Conservation (phyloP, 2,888 invertebrate species). For the Drosophila prostipennis region DNA sequence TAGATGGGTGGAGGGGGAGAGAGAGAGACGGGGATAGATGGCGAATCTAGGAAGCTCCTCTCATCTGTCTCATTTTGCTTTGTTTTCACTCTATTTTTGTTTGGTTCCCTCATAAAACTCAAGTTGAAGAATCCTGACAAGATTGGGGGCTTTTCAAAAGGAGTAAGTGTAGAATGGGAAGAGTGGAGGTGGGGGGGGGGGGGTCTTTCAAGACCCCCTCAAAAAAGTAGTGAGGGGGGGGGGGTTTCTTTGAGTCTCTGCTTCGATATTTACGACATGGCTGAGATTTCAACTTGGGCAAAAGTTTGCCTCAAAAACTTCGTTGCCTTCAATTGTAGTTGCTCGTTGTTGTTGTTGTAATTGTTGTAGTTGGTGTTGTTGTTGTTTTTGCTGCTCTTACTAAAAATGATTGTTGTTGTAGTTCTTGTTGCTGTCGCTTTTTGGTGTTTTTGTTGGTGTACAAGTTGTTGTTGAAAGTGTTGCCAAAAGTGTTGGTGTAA, state of each 20-base stretch:
- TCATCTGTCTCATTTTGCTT: conserved; percentile 13
- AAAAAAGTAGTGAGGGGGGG: background rate
- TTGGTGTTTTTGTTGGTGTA: background rate
- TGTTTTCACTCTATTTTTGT: conserved; percentile 36
- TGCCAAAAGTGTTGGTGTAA: background rate
- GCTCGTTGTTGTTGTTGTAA: background rate
- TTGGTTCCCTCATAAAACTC: conserved; percentile 46
- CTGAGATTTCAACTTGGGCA: conserved; percentile 49
- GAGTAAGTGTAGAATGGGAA: background rate
- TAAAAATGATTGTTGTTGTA: background rate
- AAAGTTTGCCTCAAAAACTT: conserved; percentile 47
- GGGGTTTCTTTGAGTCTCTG: conserved; percentile 38
- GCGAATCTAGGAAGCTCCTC: background rate
- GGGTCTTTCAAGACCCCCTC: background rate
- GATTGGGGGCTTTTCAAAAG: background rate
- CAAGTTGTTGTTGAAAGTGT: background rate
- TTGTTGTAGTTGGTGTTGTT: background rate
- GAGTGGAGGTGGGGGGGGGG: background rate
- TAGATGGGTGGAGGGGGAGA: background rate
- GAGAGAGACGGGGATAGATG: background rate
- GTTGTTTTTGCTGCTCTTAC: background rate
- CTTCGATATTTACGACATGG: conserved; percentile 52
- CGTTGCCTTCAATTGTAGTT: conserved; percentile 12
- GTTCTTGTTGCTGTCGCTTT: background rate
- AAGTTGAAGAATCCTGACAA: conserved; percentile 27